phyloP scores from a whole-genome alignment of 2,113 vertebrate species.

The Chionomys nivalis region DNA sequence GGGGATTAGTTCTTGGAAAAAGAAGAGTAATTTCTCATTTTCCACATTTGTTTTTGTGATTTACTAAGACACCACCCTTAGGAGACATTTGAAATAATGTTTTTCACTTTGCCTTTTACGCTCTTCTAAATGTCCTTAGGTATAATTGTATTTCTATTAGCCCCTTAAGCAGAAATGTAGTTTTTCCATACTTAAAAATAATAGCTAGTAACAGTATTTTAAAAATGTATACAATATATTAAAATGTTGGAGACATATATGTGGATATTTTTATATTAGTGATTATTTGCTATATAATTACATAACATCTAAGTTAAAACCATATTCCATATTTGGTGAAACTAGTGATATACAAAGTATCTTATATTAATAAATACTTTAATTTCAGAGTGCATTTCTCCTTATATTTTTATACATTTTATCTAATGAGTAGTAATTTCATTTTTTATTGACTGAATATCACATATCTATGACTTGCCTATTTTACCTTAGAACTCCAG shows the following conservation, averaged over 20 bases:
- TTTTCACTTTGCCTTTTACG: neutral
- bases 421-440: neutral
- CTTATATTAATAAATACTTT: neutral
- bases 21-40: neutral
- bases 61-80: neutral
- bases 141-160: neutral
- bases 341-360: neutral
- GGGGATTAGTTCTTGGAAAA: neutral
- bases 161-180: neutral
- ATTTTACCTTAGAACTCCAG: neutral
- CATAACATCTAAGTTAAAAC: neutral
- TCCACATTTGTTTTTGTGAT: neutral
- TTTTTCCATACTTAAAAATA: neutral
- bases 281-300: neutral
- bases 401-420: neutral
- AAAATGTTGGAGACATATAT: neutral
- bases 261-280: neutral
- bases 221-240: neutral
- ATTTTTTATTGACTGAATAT: neutral
- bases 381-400: neutral
- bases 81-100: neutral
- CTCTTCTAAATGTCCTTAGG: neutral
- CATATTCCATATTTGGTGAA: neutral
- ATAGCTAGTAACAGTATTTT: neutral
- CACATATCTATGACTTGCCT: neutral